A percentile compares a stretch with the other conserved stretches of the same genome.
phyloP scores from a whole-genome alignment of 2,113 vertebrate genomes.

The Polyodon spathula region DNA sequence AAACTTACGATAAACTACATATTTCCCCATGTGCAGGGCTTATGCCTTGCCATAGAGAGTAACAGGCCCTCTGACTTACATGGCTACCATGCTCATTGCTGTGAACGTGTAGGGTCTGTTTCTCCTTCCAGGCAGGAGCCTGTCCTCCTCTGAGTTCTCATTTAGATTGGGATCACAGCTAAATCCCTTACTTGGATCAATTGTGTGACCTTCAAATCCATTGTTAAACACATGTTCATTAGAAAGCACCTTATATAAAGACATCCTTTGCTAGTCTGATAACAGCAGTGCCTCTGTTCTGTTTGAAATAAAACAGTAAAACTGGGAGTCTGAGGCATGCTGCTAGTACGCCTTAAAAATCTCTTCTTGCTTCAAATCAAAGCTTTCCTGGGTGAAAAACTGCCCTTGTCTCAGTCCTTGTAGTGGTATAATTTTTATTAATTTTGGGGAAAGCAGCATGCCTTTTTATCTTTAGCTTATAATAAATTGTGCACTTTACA shows the following conservation, averaged over 20 bases:
- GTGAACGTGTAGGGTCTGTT: not conserved
- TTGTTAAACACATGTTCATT: conserved; percentile 22
- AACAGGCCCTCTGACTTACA: not conserved
- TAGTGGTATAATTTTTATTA: conserved; percentile 18
- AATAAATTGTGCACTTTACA: conserved; percentile 10
- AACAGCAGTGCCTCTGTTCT: not conserved
- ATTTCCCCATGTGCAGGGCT: too few relatives aligned
- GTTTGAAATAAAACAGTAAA: not conserved
- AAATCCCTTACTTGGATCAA: conserved; percentile 57
- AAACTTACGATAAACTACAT: too few relatives aligned
- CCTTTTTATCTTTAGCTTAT: conserved; percentile 22
- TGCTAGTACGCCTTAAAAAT: not conserved
- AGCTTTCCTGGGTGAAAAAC: not conserved
- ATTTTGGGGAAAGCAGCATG: conserved; percentile 13
- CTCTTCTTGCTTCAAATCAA: not conserved
- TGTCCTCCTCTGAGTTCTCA: conserved; percentile 47
- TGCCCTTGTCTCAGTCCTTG: not conserved
- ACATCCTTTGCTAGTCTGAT: conserved; percentile 1
- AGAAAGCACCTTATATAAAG: conserved; percentile 3
- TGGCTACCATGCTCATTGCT: not conserved
- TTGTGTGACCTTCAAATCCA: conserved; percentile 48
- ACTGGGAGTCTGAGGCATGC: not conserved
- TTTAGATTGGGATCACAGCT: conserved; percentile 56
- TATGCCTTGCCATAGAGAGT: not conserved
- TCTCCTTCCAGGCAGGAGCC: conserved; percentile 19